Evolutionary conservation across 1,140 invertebrate genomes (phyloP), one percentile per base, ranked within the genome.

Genomic region (Zophobas atratus): DNA sequence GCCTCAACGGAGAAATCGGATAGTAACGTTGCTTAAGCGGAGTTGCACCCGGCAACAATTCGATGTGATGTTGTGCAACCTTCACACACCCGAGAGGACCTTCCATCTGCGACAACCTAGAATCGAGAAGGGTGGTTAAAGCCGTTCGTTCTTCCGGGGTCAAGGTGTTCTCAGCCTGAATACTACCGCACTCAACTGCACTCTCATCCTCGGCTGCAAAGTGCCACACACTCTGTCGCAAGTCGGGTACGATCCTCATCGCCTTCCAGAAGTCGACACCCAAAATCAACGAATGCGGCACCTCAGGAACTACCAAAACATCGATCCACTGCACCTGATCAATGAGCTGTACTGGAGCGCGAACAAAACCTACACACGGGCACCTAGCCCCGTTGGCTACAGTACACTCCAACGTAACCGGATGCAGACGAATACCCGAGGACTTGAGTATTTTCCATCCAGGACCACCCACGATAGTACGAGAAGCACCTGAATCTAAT

Each of bases 201-300:
- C n/a, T n/a, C n/a, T n/a, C n/a, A n/a, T n/a, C n/a, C n/a, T n/a
- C n/a, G n/a, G n/a, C n/a, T n/a, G n/a, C n/a, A n/a, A n/a, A n/a
- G n/a, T 2, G 3, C 43, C 74, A 76, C 20, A 77, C 75, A 79
- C 75, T 67, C 32, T 72, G 75, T 34, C 75, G 57, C 8, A 82
- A 36, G 53, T 81, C 79, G 3, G 77, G 80, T 6, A 81, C 57
- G 20, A 82, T 57, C 36, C 48, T 57, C 79, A 82, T 80, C 6
- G 34, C 20, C 43, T 71, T 72, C 79, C 79, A 81, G 77, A 81
- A 81, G 74, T 81, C 80, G 20, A 63, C 38, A 6, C 79, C 79
- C 32, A 81, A 48, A 33, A 81, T 75, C n/a, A 81, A 55, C 36
- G 35, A 33, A 41, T 76, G 76, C 3, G 33, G 33, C 6, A 80